Evolutionary conservation across 2,113 vertebrate genomes (phyloP).

Genomic region (Dendrocopos noguchii): DNA sequence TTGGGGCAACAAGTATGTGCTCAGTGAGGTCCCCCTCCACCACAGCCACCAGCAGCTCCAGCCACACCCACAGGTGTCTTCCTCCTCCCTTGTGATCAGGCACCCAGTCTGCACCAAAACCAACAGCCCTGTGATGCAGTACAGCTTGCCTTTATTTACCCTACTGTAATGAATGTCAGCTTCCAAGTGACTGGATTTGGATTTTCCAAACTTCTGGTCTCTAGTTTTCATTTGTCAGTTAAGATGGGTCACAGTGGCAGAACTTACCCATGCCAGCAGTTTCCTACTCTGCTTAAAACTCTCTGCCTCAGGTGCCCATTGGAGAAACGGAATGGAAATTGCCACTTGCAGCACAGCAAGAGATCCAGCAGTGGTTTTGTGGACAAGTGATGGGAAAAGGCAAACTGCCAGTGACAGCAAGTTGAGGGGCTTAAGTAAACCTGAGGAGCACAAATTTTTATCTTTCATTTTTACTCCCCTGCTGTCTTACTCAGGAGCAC

Average conservation of each 20-base stretch:
- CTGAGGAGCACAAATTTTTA: neutral
- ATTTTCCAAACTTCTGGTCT: neutral
- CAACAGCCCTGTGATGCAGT: neutral
- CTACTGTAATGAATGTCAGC: neutral
- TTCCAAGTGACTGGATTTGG: neutral
- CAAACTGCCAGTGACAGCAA: neutral
- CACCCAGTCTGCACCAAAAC: neutral
- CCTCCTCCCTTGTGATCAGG: neutral
- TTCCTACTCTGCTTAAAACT: neutral
- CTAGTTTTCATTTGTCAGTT: neutral
- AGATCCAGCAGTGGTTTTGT: neutral
- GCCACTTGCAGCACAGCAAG: neutral
- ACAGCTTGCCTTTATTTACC: neutral
- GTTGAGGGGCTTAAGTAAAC: neutral
- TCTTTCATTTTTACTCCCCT: neutral
- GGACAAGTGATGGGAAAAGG: neutral
- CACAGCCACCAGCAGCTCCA: neutral
- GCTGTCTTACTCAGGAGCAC: neutral
- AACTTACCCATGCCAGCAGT: neutral
- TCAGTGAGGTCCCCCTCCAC: neutral
- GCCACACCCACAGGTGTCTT: neutral
- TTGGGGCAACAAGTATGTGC: neutral
- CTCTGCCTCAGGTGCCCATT: neutral
- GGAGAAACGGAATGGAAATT: neutral
- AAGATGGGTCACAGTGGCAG: neutral